Evolutionary conservation across 1,140 invertebrate genomes (phyloP).

Genomic region (Pseudoatta argentina): DNA sequence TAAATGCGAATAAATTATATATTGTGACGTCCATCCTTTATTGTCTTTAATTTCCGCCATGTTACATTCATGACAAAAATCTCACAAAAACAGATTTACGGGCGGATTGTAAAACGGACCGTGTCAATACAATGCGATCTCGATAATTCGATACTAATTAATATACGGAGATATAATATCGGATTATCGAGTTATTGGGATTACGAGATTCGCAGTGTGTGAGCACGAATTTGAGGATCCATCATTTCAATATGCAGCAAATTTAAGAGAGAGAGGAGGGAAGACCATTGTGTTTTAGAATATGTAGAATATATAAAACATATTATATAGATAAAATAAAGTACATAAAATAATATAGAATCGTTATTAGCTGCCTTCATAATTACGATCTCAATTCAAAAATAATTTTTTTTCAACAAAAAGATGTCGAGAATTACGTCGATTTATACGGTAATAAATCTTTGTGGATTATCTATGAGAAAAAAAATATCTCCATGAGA

Average conservation of each 20-base stretch:
- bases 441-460: conserved; percentile 22
- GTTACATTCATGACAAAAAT: conserved; percentile 33
- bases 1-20: conserved; percentile 27
- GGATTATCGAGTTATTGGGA: conserved; percentile 45
- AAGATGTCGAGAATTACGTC: too few species aligned
- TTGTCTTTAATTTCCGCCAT: conserved; percentile 29
- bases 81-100: conserved; percentile 19
- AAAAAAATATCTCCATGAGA: neutral
- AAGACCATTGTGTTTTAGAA: neutral
- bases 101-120: neutral
- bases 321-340: too few species aligned
- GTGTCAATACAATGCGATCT: conserved; percentile 35
- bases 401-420: neutral
- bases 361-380: neutral
- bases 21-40: neutral
- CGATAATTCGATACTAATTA: conserved; percentile 55
- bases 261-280: neutral
- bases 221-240: conserved; percentile 29
- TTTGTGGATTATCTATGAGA: neutral
- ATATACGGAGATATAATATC: conserved; percentile 37
- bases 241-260: conserved; percentile 23
- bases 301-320: neutral
- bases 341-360: neutral
- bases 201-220: conserved; percentile 33
- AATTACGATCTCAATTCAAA: neutral